Percentiles rank a stretch among this genome's conserved stretches.
Conservation (phyloP, 1,140 invertebrate species). For the Calycopis cecrops region DNA sequence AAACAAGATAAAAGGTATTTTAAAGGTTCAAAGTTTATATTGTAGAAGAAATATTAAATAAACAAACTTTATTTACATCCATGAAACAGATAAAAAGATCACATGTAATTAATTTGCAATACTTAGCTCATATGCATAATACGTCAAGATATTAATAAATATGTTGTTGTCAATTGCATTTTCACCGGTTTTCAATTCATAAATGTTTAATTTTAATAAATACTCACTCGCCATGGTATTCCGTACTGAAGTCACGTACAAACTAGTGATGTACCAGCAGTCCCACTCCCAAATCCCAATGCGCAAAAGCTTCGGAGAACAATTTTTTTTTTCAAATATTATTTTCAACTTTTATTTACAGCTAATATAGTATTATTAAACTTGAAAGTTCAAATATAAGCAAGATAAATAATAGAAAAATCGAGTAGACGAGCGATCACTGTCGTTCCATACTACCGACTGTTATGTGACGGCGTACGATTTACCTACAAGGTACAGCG, state of each 20-base stretch:
- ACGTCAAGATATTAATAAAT: background rate
- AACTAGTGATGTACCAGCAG: constrained; percentile 23
- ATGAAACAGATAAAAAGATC: background rate
- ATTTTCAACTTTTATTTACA: constrained; percentile 4
- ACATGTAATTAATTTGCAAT: background rate
- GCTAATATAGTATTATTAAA: background rate
- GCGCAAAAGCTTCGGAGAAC: too few relatives aligned
- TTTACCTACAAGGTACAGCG: too few relatives aligned
- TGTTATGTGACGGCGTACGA: too few relatives aligned
- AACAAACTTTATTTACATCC: constrained; percentile 11
- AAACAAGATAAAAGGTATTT: background rate
- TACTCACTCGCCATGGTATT: constrained; percentile 55
- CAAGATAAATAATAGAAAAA: background rate
- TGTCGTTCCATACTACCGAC: constrained; percentile 23
- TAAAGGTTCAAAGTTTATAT: constrained; percentile 1
- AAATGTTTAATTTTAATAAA: constrained; percentile 23
- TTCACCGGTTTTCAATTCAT: background rate
- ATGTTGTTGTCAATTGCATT: background rate
- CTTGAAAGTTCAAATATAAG: background rate
- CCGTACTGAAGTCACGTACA: constrained; percentile 48
- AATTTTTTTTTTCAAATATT: background rate
- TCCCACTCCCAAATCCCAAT: background rate
- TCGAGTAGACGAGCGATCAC: constrained; percentile 22
- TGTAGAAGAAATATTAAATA: constrained; percentile 2
- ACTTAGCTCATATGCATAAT: background rate